Evolutionary conservation across 2,113 vertebrate genomes (phyloP), one percentile per base, ranked within the genome.

Genomic region (Drymodes brunneopygia): DNA sequence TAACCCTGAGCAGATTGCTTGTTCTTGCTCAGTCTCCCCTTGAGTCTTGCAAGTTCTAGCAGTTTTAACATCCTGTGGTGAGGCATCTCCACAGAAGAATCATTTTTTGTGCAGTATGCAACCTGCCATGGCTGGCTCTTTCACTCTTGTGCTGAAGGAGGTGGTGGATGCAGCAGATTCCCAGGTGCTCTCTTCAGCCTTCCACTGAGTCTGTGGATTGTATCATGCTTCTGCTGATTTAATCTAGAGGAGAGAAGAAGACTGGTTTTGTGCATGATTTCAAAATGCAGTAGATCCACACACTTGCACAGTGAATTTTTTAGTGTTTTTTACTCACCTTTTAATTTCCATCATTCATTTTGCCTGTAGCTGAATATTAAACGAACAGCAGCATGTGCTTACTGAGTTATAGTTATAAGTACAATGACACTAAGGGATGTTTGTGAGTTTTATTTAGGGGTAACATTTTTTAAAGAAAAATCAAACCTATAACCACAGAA

Each of bases 91-190:
- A 16, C 56, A 20, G 56, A 69, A 33, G 47, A 91, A 45, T 54
- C 2, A 1, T 60, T 83, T 38, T 5, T 0, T 19, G 48, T 38
- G 10, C 57, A 0, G 0, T 20, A 5, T 29, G 25, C 23, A 48
- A 2, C 60, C 42, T 87, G 50, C 38, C 47, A 2, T 1, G 1
- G 17, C 38, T 40, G 54, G 11, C 23, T 42, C 29, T 56, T 28
- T 33, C 24, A 8, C 35, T 51, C 42, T 23, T 31, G 12, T 29
- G 42, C 67, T 38, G 62, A 38, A n/a, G 45, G 9, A 45, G 36
- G 9, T 40, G 36, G 2, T 28, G 38, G 18, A 31, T 54, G 40
- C 48, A 31, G n/a, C 3, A 0, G 17, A 23, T 57, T 33, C 18
- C n/a, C 13, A 15, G 35, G 17, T 88, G 71, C 10, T 10, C 23